phyloP scores from a whole-genome alignment of 2,888 invertebrate species.

The Galerucella nymphaeae region DNA sequence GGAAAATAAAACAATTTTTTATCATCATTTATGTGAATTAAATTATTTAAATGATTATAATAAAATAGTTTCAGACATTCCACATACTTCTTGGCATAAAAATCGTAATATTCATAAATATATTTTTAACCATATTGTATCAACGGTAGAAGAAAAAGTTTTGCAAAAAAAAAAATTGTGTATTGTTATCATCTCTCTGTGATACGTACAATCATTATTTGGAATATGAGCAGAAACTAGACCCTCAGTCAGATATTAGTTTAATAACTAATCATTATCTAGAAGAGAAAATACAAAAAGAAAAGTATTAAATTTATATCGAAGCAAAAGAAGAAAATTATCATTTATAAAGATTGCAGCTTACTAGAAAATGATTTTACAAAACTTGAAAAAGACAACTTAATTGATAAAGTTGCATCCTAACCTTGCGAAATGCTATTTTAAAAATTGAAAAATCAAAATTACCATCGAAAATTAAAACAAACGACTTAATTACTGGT shows the following conservation, averaged over 20 bases:
- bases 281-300: background rate
- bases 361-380: slow-evolving; percentile 7
- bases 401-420: slow-evolving; percentile 3
- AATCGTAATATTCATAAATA: too few relatives aligned
- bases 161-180: slow-evolving; percentile 25
- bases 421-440: slow-evolving; percentile 1
- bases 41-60: too few relatives aligned
- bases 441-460: slow-evolving; percentile 5
- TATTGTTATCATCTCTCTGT: slow-evolving; percentile 34
- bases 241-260: background rate
- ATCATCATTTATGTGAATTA: too few relatives aligned
- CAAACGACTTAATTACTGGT: slow-evolving; percentile 6
- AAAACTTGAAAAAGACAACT: background rate
- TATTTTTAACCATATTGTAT: slow-evolving; percentile 34
- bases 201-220: slow-evolving; percentile 30
- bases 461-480: slow-evolving; percentile 7
- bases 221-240: background rate
- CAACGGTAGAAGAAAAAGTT: slow-evolving; percentile 28
- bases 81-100: too few relatives aligned
- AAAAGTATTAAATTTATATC: slow-evolving; percentile 7
- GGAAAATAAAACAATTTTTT: too few relatives aligned
- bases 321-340: background rate
- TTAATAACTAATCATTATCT: slow-evolving; percentile 8
- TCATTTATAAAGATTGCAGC: background rate
- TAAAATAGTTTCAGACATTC: too few relatives aligned